These are phyloP conservation scores for Notodromas monacha DNA, from an alignment of 2,888 invertebrate genomes.

Conservation along the genomic window DNA sequence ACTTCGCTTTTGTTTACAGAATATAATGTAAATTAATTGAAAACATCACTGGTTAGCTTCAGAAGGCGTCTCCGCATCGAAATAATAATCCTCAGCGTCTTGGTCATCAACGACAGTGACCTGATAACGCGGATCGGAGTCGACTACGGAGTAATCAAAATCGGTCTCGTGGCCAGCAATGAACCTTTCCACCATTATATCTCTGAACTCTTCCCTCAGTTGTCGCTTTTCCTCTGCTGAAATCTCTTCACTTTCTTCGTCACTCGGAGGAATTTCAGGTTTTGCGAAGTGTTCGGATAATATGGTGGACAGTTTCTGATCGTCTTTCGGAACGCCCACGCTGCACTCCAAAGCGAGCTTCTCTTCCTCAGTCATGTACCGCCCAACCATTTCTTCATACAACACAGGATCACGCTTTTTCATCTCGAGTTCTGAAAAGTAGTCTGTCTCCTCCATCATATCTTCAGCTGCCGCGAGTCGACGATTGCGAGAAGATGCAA, in stretches of 20 bases:
- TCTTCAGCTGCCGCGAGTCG: conserved; percentile 44
- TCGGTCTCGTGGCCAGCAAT: conserved; percentile 43
- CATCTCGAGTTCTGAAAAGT: conserved; percentile 77
- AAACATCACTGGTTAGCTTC: neutral
- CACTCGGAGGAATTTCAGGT: conserved; percentile 17
- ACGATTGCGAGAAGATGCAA: conserved; percentile 48
- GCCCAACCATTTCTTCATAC: conserved; percentile 62
- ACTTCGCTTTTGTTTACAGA: no score
- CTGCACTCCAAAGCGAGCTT: conserved; percentile 20
- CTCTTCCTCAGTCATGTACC: conserved; percentile 44
- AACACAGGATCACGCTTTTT: conserved; percentile 58
- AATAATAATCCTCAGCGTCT: conserved; percentile 66
- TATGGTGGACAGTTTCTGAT: conserved; percentile 35
- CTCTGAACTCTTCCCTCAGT: conserved; percentile 42
- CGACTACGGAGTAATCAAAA: conserved; percentile 34
- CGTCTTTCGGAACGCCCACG: no score
- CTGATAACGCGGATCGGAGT: conserved; percentile 47
- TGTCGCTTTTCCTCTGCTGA: conserved; percentile 20
- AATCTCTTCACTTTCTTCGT: conserved; percentile 14
- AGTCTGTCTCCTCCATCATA: conserved; percentile 30
- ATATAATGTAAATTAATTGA: no score
- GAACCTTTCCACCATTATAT: conserved; percentile 52
- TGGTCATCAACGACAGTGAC: conserved; percentile 31
- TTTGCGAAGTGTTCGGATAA: conserved; percentile 46
- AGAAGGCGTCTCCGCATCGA: conserved; percentile 32